Conservation (phyloP, 2,113 vertebrate species). For the Tylochromis polylepis region DNA sequence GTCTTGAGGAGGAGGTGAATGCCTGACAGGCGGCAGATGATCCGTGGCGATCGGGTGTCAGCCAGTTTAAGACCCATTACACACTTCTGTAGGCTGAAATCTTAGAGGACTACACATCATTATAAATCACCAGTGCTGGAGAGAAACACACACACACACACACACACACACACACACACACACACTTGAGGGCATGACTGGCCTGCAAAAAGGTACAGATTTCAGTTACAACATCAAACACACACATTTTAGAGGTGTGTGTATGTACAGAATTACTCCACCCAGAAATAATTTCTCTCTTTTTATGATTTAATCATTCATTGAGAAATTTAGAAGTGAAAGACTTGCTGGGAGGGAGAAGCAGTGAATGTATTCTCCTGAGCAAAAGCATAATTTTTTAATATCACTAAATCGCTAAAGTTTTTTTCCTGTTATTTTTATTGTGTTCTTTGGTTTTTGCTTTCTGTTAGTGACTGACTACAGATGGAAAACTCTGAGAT, state of each 20-base stretch:
- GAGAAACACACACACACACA: slow-evolving; percentile 19
- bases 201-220: neutral
- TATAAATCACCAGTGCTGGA: slow-evolving; percentile 50
- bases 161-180: slow-evolving; percentile 5
- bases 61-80: slow-evolving; percentile 56
- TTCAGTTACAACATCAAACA: neutral
- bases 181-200: slow-evolving; percentile 15
- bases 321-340: neutral
- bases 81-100: slow-evolving; percentile 66
- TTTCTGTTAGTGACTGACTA: neutral
- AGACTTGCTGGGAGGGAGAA: neutral
- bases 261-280: neutral
- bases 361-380: neutral
- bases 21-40: slow-evolving; percentile 41
- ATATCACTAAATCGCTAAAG: neutral
- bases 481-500: too few species aligned
- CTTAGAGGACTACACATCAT: slow-evolving; percentile 21
- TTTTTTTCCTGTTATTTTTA: neutral
- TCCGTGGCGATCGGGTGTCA: slow-evolving; percentile 44
- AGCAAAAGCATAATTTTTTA: neutral
- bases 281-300: neutral
- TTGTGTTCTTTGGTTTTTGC: neutral
- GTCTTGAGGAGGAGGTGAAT: slow-evolving; percentile 8
- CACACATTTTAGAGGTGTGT: neutral
- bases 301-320: neutral